phyloP scores from a whole-genome alignment of 2,888 invertebrate species.

The Nemotelus nigrinus region DNA sequence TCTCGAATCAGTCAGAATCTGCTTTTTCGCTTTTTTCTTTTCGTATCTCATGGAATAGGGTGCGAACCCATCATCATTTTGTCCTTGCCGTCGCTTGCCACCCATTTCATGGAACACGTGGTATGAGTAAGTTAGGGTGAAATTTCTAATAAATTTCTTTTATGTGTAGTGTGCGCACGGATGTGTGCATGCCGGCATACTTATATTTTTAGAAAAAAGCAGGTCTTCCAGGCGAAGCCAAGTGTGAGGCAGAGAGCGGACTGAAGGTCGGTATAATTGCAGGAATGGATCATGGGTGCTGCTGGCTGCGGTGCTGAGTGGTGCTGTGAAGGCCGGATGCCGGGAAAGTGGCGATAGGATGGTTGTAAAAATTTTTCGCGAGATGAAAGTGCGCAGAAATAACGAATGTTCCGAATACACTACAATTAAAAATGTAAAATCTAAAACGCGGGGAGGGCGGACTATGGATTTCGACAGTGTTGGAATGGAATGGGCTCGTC shows the following conservation, averaged over 20 bases:
- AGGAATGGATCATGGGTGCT: slow-evolving; percentile 15
- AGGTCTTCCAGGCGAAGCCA: slow-evolving; percentile 26
- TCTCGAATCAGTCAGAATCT: not conserved
- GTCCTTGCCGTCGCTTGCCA: slow-evolving; percentile 51
- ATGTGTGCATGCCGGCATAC: slow-evolving; percentile 48
- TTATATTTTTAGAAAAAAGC: slow-evolving; percentile 37
- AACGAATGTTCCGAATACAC: slow-evolving; percentile 52
- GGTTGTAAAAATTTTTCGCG: slow-evolving; percentile 50
- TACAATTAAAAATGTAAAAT: slow-evolving; percentile 54
- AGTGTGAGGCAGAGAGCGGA: slow-evolving; percentile 3
- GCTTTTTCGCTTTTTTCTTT: slow-evolving; percentile 49
- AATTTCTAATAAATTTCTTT: slow-evolving; percentile 51
- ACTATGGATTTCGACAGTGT: not conserved
- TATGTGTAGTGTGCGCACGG: slow-evolving; percentile 50
- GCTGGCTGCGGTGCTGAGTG: not conserved
- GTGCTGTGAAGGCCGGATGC: slow-evolving; percentile 1
- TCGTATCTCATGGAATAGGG: slow-evolving; percentile 53
- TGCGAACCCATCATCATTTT: slow-evolving; percentile 52
- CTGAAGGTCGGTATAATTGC: slow-evolving; percentile 26
- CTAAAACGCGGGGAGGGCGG: slow-evolving; percentile 42
- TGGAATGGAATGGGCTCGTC: not conserved
- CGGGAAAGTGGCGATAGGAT: slow-evolving; percentile 32
- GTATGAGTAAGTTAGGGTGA: slow-evolving; percentile 45
- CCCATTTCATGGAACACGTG: slow-evolving; percentile 46
- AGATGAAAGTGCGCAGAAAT: slow-evolving; percentile 55